Evolutionary conservation across 2,888 invertebrate species (phyloP).

Genomic region (Spicauda simplicius): DNA sequence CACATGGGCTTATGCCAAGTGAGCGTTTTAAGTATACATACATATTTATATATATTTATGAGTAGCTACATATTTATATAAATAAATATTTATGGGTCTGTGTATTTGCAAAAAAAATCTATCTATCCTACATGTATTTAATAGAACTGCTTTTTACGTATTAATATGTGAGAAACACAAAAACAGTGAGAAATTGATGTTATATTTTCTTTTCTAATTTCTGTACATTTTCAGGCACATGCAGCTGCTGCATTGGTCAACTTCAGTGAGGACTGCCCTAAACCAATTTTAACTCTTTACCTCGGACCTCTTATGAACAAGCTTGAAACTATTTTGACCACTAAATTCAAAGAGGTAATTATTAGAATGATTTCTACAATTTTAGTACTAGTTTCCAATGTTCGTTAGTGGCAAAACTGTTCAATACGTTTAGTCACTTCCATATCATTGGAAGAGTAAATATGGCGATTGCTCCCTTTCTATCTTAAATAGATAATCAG

Average conservation of each 20-base stretch:
- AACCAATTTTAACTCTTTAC: constrained; percentile 95
- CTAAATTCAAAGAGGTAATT: constrained; percentile 93
- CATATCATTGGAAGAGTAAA: constrained; percentile 80
- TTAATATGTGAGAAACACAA: too few species aligned
- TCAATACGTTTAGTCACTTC: constrained; percentile 66
- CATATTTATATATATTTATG: too few species aligned
- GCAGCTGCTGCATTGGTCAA: constrained; percentile 98
- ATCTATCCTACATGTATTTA: too few species aligned
- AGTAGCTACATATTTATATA: too few species aligned
- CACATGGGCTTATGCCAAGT: too few species aligned
- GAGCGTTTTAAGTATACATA: too few species aligned
- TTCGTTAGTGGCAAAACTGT: constrained; percentile 77
- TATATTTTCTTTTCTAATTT: neutral
- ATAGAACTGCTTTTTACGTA: too few species aligned
- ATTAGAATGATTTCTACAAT: constrained; percentile 7
- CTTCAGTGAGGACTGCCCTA: constrained; percentile 99
- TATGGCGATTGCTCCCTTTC: constrained; percentile 77
- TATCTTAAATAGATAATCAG: constrained; percentile 62
- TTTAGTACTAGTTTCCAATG: constrained; percentile 60
- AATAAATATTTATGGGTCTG: too few species aligned
- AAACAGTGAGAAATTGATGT: too few species aligned
- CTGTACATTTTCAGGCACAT: constrained; percentile 84
- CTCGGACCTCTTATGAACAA: constrained; percentile 96
- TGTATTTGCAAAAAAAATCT: too few species aligned
- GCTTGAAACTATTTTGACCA: constrained; percentile 94